Evolutionary conservation across 1,140 invertebrate species (phyloP).

Genomic region (Conus ventricosus): DNA sequence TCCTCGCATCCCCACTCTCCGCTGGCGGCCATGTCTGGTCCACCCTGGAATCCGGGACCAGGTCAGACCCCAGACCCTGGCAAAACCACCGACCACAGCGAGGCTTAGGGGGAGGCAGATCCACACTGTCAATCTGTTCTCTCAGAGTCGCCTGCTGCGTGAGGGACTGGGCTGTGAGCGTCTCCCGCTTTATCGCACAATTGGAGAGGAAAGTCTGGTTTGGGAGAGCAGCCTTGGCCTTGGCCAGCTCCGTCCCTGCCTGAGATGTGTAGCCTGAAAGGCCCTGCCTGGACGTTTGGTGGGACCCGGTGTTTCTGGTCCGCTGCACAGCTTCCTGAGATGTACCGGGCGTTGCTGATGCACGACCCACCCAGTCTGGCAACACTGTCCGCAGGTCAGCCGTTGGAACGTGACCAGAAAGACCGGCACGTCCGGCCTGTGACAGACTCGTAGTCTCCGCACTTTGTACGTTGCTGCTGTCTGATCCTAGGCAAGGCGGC

Average conservation of each 20-base stretch:
- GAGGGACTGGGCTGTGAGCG: neutral
- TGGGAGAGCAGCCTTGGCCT: no score
- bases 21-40: neutral
- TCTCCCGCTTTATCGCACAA: neutral
- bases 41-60: neutral
- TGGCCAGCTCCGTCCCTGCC: no score
- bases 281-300: neutral
- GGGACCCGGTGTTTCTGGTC: neutral
- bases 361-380: neutral
- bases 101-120: neutral
- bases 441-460: no score
- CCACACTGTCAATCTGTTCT: neutral
- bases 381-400: neutral
- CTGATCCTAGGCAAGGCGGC: no score
- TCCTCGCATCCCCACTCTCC: neutral
- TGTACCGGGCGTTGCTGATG: neutral
- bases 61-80: neutral
- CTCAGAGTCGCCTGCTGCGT: neutral
- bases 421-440: no score
- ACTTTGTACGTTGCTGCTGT: no score
- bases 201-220: neutral
- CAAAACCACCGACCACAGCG: conserved; percentile 3
- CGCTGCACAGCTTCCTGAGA: neutral
- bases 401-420: neutral
- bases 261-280: no score